Evolutionary conservation across 1,140 invertebrate genomes (phyloP), one percentile per base, ranked within the genome.

Genomic region (Sycobia sp.): DNA sequence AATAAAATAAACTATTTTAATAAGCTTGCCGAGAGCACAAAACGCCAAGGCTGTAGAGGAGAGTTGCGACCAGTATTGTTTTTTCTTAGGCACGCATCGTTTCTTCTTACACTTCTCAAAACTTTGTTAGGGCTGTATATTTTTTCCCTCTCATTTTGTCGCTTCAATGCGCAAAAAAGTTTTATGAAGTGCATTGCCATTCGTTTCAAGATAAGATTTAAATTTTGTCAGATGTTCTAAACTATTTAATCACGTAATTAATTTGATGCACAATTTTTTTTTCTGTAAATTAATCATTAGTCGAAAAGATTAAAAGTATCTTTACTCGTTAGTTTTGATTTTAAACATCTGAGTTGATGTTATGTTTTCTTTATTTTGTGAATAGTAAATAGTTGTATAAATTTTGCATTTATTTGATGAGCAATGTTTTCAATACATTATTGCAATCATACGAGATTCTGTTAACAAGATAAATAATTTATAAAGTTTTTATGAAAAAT

Each of bases 21-120:
- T 60, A 66, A 61, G 61, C 57, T 63, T 68, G 66, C 61, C 62
- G 57, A 68, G 56, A 71, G 68, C 58, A 65, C 51, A 65, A 71
- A 34, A 11, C 54, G 56, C 46, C 36, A 43, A 62, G 46, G 43
- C 50, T 59, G 54, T 55, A 55, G 36, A 66, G 46, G 39, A 46
- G 44, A 57, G 38, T 63, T 66, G 60, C 56, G 49, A 66, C 43
- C 57, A 62, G 49, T 65, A 62, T 65, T 50, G 29, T 57, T 66
- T 56, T 60, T 67, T 59, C 22, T 43, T 47, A 63, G 50, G 34
- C 34, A 60, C 57, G 50, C 51, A 58, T 44, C 44, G 53, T 62
- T 65, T 71, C 62, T 56, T 62, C 49, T 39, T 53, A n/a, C 50
- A 38, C 29, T 53, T 27, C 39, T 23, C 11, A 8, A 25, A 46